These are phyloP conservation scores for Halyomorpha halys DNA, from an alignment of 1,140 invertebrate genomes.

Conservation along the genomic window DNA sequence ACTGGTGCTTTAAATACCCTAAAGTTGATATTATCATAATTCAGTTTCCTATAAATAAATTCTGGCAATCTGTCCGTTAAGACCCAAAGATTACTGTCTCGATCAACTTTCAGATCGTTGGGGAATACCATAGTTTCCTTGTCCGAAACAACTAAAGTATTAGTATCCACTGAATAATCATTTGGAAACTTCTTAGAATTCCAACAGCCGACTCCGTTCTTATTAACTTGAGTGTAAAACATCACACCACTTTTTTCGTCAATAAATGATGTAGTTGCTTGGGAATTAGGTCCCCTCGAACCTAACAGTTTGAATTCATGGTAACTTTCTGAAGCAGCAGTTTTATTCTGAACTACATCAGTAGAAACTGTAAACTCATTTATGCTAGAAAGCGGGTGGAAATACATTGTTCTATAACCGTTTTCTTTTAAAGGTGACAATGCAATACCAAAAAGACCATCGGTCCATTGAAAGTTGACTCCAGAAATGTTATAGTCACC, in stretches of 20 bases:
- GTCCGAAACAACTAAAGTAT: constrained; percentile 53
- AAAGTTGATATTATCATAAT: constrained; percentile 57
- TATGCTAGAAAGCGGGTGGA: constrained; percentile 62
- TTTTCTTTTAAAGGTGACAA: constrained; percentile 45
- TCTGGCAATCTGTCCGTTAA: constrained; percentile 57
- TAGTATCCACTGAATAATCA: constrained; percentile 29
- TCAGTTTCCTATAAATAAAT: constrained; percentile 55
- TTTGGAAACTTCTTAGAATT: constrained; percentile 44
- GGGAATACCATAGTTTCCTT: constrained; percentile 63
- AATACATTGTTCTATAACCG: constrained; percentile 60
- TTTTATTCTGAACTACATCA: constrained; percentile 53
- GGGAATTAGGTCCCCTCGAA: constrained; percentile 54
- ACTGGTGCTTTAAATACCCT: constrained; percentile 55
- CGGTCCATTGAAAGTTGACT: constrained; percentile 60
- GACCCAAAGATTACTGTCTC: constrained; percentile 58
- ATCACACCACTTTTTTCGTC: constrained; percentile 58
- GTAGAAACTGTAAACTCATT: constrained; percentile 51
- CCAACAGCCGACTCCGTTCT: constrained; percentile 69
- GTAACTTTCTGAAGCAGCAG: constrained; percentile 45
- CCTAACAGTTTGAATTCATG: constrained; percentile 56
- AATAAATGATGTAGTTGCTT: constrained; percentile 61
- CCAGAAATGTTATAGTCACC: constrained; percentile 57
- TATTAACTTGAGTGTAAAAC: constrained; percentile 62
- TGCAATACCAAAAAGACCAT: constrained; percentile 61
- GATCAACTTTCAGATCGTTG: constrained; percentile 65